Evolutionary conservation across 2,888 invertebrate genomes (phyloP), one percentile per base, ranked within the genome.

Genomic region (Monochamus alternatus): DNA sequence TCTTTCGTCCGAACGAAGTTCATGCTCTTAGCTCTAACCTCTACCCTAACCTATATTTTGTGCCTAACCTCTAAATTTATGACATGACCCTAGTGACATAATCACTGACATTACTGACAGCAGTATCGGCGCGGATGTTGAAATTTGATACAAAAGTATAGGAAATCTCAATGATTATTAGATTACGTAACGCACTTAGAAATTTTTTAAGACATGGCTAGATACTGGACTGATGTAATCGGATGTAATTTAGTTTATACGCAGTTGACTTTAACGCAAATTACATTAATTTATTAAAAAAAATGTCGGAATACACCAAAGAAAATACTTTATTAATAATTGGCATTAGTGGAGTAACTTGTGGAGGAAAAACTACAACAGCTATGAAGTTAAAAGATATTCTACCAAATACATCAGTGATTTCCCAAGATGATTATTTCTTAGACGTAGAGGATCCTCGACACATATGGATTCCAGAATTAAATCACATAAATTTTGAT

Each of bases 341-440:
- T 75, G 96, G 95, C 7, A 91, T 96, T 79, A 93, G 94, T 55
- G 95, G 97, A 0, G 94, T 94, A 1, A 96, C 96, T 0, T 95
- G 95, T 84, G 94, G 95, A 30, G 97, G 97, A 0, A 97, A 97
- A 89, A 95, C 95, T 0, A 93, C 95, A 0, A 86, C 96, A 52
- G 92, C 95, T 0, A 90, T 90, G 70, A 89, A 89, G 74, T 85
- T 96, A 22, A 75, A 88, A 87, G 5, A 85, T 89, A 0, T 85
- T 80, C 43, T 87, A 91, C 87, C 90, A 0, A 84, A 87, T 71
- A 88, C 89, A 38, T 81, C 86, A 68, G 78, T 94, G 0, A 90
- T 96, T 60, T 91, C 93, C 76, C 96, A 96, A 87, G 96, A 96
- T 87, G 89, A 92, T 80, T 97, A 95, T 87, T 96, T 95, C 87